Evolutionary conservation across 2,888 invertebrate genomes (phyloP).

Genomic region (Apamea anceps): DNA sequence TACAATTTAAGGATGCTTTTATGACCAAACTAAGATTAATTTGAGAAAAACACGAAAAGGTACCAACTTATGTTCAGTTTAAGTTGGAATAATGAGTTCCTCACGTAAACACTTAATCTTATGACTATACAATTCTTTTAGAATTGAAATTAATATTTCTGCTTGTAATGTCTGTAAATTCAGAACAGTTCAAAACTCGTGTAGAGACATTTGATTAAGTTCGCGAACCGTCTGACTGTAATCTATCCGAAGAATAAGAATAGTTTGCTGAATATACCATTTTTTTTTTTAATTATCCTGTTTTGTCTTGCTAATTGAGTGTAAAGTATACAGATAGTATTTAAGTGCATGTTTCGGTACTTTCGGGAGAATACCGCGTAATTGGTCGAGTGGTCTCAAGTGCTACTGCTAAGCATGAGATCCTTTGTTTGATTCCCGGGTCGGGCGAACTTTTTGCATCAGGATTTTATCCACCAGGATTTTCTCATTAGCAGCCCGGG

Average conservation of each 20-base stretch:
- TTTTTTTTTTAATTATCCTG: too few relatives aligned
- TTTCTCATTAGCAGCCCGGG: too few relatives aligned
- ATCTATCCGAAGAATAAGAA: background rate
- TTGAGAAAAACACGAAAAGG: slow-evolving; percentile 11
- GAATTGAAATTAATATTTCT: background rate
- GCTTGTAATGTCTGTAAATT: too few relatives aligned
- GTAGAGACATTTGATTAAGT: background rate
- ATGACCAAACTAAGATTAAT: slow-evolving; percentile 29
- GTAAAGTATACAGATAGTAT: background rate
- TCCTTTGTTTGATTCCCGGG: background rate
- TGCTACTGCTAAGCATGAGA: background rate
- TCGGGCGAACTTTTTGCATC: background rate
- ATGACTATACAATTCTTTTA: background rate
- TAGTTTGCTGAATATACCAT: too few relatives aligned
- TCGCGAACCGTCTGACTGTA: background rate
- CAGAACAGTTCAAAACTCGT: background rate
- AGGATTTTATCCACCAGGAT: too few relatives aligned
- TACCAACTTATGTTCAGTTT: background rate
- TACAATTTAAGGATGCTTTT: slow-evolving; percentile 10
- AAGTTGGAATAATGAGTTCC: slow-evolving; percentile 28
- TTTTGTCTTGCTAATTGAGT: background rate
- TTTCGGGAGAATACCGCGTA: background rate
- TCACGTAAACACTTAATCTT: background rate
- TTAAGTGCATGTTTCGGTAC: background rate
- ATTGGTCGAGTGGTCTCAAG: background rate